Evolutionary conservation across 2,113 vertebrate species (phyloP).

Genomic region (Alaudala cheleensis): DNA sequence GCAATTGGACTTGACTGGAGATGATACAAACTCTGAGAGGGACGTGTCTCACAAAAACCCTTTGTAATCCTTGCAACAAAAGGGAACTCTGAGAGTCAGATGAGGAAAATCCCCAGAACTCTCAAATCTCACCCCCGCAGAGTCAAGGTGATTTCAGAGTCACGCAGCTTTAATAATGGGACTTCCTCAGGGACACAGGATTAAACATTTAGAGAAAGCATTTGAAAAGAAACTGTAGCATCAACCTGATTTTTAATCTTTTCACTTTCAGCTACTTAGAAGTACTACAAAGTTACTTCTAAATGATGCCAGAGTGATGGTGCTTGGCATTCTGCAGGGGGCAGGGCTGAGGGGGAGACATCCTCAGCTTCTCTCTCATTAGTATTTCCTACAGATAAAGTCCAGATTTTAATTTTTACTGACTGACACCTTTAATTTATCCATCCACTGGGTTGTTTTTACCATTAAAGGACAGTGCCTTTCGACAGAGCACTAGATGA

Average conservation of each 20-base stretch:
- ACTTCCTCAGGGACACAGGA: conserved; percentile 19
- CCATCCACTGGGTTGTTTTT: background rate
- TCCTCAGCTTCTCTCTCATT: background rate
- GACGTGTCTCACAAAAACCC: background rate
- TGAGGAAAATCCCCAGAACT: conserved; percentile 6
- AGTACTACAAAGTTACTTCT: background rate
- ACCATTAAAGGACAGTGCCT: background rate
- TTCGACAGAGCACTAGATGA: background rate
- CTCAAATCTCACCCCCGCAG: background rate
- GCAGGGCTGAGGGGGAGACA: background rate
- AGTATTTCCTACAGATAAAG: background rate
- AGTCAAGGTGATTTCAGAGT: conserved; percentile 44
- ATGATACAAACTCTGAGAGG: background rate
- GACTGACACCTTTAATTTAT: background rate
- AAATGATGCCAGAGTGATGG: background rate
- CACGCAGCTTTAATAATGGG: background rate
- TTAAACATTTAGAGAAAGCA: conserved; percentile 4
- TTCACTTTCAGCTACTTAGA: conserved; percentile 4
- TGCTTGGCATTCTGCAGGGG: background rate
- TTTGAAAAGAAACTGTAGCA: conserved; percentile 31
- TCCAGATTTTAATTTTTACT: background rate
- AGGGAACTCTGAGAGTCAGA: background rate
- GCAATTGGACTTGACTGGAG: background rate
- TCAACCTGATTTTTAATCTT: conserved; percentile 23
- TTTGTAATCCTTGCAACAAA: background rate